A percentile compares a stretch with the other conserved stretches of the same genome.
Conservation (phyloP, 1,140 invertebrate genomes). For the Drosophila orosa region DNA sequence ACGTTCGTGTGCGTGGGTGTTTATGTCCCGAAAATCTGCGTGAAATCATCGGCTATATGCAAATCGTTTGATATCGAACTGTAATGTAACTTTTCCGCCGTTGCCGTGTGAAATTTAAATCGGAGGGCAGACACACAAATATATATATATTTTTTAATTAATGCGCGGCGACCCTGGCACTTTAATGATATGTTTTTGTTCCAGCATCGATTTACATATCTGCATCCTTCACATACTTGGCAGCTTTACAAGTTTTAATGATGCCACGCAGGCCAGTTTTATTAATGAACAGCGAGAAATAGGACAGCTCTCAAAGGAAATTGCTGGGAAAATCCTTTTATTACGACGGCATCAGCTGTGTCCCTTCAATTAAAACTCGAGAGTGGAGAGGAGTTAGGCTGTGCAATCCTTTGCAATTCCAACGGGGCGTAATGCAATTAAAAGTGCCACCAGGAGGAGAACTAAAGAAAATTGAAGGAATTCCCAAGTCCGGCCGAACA, state of each 20-base stretch:
- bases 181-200: slow-evolving; percentile 14
- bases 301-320: slow-evolving; percentile 41
- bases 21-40: slow-evolving; percentile 46
- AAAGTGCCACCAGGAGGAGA: slow-evolving; percentile 50
- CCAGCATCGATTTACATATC: slow-evolving; percentile 1
- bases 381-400: slow-evolving; percentile 8
- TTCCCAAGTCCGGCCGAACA: slow-evolving; percentile 32
- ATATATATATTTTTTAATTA: slow-evolving; percentile 51
- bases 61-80: slow-evolving; percentile 54
- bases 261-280: slow-evolving; percentile 41
- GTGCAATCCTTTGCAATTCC: slow-evolving; percentile 53
- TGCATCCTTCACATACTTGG: slow-evolving; percentile 16
- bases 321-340: slow-evolving; percentile 19
- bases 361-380: slow-evolving; percentile 73
- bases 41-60: slow-evolving; percentile 52
- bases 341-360: slow-evolving; percentile 60
- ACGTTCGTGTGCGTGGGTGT: slow-evolving; percentile 12
- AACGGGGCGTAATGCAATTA: slow-evolving; percentile 72
- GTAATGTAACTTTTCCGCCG: background rate
- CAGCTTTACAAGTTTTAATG: slow-evolving; percentile 54
- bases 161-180: background rate
- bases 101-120: slow-evolving; percentile 25
- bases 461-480: slow-evolving; percentile 43
- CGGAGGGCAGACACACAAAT: slow-evolving; percentile 2
- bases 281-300: slow-evolving; percentile 39